These are phyloP conservation scores for Temnothorax ravouxi DNA, from an alignment of 2,888 invertebrate species.

Conservation along the genomic window DNA sequence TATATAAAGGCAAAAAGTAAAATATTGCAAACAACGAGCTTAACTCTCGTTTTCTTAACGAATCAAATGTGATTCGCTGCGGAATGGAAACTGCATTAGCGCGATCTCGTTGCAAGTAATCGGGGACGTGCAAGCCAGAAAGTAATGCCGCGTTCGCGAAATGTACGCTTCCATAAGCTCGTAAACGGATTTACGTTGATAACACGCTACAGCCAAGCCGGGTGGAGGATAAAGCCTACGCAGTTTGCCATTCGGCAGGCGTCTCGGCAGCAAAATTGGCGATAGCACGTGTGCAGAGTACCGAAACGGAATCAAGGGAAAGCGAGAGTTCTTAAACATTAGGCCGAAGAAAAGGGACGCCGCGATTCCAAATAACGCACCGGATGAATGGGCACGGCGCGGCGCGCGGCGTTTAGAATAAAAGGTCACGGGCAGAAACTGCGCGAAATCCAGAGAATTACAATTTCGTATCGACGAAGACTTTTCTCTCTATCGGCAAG, in stretches of 20 bases:
- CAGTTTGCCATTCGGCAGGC: conserved; percentile 73
- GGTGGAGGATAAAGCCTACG: conserved; percentile 68
- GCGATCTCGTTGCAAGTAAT: conserved; percentile 37
- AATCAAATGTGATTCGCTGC: conserved; percentile 21
- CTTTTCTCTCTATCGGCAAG: background rate
- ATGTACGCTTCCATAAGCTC: conserved; percentile 61
- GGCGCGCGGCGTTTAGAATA: conserved; percentile 42
- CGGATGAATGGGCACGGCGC: conserved; percentile 60
- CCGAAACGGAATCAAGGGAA: conserved; percentile 70
- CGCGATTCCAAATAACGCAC: conserved; percentile 37
- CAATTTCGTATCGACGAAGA: conserved; percentile 2
- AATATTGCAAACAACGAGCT: conserved; percentile 4
- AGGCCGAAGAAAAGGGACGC: conserved; percentile 53
- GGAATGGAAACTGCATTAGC: conserved; percentile 37
- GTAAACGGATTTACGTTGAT: conserved; percentile 76
- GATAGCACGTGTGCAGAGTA: conserved; percentile 78
- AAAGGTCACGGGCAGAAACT: conserved; percentile 37
- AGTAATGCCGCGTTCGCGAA: conserved; percentile 50
- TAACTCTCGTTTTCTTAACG: conserved; percentile 27
- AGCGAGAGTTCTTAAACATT: conserved; percentile 70
- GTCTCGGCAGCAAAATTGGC: conserved; percentile 78
- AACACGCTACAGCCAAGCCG: conserved; percentile 63
- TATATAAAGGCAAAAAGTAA: background rate
- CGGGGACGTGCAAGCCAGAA: conserved; percentile 19
- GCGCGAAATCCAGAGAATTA: conserved; percentile 15